These are phyloP conservation scores for Henicopernis longicauda DNA, from an alignment of 2,113 vertebrate species.

Conservation along the genomic window DNA sequence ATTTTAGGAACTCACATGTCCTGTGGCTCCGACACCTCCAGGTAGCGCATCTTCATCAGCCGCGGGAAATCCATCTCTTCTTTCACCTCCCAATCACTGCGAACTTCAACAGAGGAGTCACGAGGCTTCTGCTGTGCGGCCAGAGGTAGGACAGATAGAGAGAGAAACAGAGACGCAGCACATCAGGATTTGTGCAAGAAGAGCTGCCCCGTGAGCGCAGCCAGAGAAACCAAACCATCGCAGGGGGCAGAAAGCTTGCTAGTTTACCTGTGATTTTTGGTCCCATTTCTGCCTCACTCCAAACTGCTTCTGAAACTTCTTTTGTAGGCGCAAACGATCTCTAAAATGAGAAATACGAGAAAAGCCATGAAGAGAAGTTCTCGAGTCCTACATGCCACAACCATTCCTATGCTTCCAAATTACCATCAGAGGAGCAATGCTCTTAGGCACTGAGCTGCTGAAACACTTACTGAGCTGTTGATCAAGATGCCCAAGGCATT, in stretches of 20 bases:
- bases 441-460: neutral
- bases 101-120: conserved; percentile 96
- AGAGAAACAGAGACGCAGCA: neutral
- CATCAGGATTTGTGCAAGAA: neutral
- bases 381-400: neutral
- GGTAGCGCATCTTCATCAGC: conserved; percentile 98
- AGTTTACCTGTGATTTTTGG: conserved; percentile 94
- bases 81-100: conserved; percentile 98
- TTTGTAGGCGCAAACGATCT: conserved; percentile 94
- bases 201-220: fast-evolving
- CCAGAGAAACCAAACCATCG: neutral
- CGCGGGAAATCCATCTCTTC: conserved; percentile 99
- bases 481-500: neutral
- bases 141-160: neutral
- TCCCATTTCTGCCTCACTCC: conserved; percentile 99
- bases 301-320: conserved; percentile 99
- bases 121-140: conserved; percentile 84
- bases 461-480: neutral
- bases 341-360: conserved; percentile 61
- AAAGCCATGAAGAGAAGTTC: neutral
- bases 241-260: neutral
- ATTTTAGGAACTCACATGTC: conserved; percentile 85
- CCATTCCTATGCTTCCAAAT: neutral
- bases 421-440: neutral
- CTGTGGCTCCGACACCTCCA: conserved; percentile 90